Base-by-base conservation (phyloP, 2,888 invertebrate genomes). In the Galerucella calmariensis region DNA sequence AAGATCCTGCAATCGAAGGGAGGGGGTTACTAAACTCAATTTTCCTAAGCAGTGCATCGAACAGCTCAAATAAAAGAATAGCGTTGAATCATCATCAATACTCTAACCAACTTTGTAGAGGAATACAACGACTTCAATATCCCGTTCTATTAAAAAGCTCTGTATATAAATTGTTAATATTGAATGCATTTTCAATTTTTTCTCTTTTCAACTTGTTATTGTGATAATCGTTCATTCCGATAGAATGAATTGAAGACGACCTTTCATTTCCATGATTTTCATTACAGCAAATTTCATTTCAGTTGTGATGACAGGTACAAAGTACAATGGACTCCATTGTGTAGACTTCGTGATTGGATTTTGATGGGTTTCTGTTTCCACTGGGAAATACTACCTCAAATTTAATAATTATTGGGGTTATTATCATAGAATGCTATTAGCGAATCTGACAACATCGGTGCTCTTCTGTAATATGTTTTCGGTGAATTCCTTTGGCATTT, bases 321-420 rank as follows among this genome's bases (percentile, higher is more conserved):
- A 69, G 48, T 69, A 69, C 61, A 69, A 69, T 69, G 24, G 61
- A n/a, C 12, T 61, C 27, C 48, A 69, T 69, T 69, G 69, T 69
- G 61, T 61, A 69, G 69, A 48, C 27, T 61, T 69, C 69, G n/a
- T 69, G 69, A 69, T 69, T 69, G 69, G 69, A 69, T 69, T 69
- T 69, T 69, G 69, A 69, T 69, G 27, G 69, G 69, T 69, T 69
- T 69, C 69, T 61, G 48, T 69, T 69, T 69, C 69, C 61, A 69
- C 69, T 59, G 69, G 69, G 69, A 69, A 69, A 69, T 69, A 61
- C 61, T 69, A 61, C 61, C 69, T 61, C 69, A 69, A 69, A 61
- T 69, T 61, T 69, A 69, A 69, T 61, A 69, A 61, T 69, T 53
- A 69, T 69, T 59, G 24, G 46, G 46, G 69, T 46, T 61, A 61